Evolutionary conservation across 2,888 invertebrate genomes (phyloP).

Genomic region (Harmothoe impar): DNA sequence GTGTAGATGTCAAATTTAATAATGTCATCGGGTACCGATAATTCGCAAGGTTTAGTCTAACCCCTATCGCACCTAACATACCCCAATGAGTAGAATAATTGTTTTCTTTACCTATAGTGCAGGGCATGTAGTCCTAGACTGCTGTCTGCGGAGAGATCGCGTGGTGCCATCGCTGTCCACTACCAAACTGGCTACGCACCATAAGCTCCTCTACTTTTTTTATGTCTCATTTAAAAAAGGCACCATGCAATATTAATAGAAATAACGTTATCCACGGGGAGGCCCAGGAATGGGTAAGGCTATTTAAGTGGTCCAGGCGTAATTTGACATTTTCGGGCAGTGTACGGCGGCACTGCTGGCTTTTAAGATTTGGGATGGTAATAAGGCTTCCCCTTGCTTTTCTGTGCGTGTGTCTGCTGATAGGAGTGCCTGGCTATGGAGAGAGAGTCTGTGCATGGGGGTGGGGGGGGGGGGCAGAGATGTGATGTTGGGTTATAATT

Average conservation of each 20-base stretch:
- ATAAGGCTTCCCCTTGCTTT: neutral
- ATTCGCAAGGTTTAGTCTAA: too few species aligned
- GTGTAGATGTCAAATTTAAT: too few species aligned
- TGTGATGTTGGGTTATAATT: neutral
- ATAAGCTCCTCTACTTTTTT: neutral
- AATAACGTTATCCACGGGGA: neutral
- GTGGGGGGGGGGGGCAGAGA: too few species aligned
- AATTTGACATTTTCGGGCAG: neutral
- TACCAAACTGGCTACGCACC: neutral
- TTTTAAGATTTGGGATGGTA: too few species aligned
- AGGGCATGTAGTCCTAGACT: neutral
- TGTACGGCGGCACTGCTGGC: neutral
- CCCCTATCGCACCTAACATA: too few species aligned
- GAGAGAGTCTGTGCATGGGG: neutral
- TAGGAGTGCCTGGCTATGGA: neutral
- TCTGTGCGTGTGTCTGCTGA: neutral
- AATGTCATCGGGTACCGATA: too few species aligned
- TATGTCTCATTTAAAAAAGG: neutral
- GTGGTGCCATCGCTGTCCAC: neutral
- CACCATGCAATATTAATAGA: neutral
- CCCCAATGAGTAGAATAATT: neutral
- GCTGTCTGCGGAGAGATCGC: neutral
- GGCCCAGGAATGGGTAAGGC: neutral
- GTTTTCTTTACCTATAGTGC: neutral
- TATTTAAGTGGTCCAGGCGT: neutral